These are phyloP conservation scores for Dendronephthya gigantea DNA, from an alignment of 64 coral and sea anemone species.

Conservation along the genomic window DNA sequence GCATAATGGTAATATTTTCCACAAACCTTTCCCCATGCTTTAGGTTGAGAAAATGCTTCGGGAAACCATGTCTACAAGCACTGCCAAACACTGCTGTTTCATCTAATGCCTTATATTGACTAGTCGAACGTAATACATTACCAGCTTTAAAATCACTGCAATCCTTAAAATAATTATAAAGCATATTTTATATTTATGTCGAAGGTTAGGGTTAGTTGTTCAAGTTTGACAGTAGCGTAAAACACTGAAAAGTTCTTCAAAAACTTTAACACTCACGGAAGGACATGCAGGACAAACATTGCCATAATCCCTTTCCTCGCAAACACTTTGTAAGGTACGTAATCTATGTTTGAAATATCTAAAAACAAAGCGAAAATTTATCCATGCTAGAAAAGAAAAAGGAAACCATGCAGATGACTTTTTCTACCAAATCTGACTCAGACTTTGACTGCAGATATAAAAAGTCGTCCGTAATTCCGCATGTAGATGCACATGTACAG, in stretches of 20 bases:
- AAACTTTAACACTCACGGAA: neutral
- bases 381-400: neutral
- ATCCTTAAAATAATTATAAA: neutral
- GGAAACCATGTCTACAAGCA: slow-evolving; percentile 7
- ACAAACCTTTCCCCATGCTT: slow-evolving; percentile 2
- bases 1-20: too few relatives aligned
- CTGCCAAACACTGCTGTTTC: neutral
- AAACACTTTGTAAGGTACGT: neutral
- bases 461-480: too few relatives aligned
- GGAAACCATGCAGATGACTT: too few relatives aligned
- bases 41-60: neutral
- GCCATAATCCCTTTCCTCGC: neutral
- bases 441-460: too few relatives aligned
- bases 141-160: slow-evolving; percentile 1
- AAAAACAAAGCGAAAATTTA: too few relatives aligned
- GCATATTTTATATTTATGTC: too few relatives aligned
- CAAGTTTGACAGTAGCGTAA: too few relatives aligned
- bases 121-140: neutral
- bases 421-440: too few relatives aligned
- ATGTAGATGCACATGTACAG: too few relatives aligned
- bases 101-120: neutral
- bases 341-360: too few relatives aligned
- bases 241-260: too few relatives aligned
- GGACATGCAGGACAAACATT: slow-evolving; percentile 13
- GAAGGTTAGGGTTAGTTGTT: too few relatives aligned